phyloP scores from a whole-genome alignment of 2,888 invertebrate genomes.

The Lasioglossum morio region DNA sequence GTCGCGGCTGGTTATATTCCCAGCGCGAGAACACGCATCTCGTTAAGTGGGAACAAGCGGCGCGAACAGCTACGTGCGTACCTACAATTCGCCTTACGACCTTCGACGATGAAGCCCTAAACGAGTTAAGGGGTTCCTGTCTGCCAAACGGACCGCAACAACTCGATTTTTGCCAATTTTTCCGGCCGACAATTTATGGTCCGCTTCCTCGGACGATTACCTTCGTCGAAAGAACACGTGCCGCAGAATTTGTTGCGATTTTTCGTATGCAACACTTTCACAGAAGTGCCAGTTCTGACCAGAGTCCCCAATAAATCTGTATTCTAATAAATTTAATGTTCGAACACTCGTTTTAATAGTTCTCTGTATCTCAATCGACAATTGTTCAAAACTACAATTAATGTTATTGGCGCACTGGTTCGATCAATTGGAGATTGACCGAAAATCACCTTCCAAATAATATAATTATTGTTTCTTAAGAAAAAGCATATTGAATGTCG shows the following conservation, averaged over 20 bases:
- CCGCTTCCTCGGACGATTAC: neutral
- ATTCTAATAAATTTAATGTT: too few species aligned
- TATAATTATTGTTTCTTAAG: too few species aligned
- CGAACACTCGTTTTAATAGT: too few species aligned
- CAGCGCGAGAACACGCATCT: conserved; percentile 76
- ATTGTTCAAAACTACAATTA: too few species aligned
- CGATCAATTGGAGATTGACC: too few species aligned
- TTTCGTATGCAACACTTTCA: neutral
- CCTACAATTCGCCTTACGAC: conserved; percentile 67
- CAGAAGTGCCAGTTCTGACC: too few species aligned
- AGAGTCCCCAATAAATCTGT: too few species aligned
- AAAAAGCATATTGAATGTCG: too few species aligned
- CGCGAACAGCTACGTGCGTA: conserved; percentile 62
- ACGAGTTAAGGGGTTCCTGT: conserved; percentile 58
- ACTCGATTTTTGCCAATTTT: neutral
- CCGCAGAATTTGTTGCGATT: neutral
- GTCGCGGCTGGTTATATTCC: conserved; percentile 60
- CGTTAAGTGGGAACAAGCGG: conserved; percentile 76
- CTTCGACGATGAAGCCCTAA: conserved; percentile 71
- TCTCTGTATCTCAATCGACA: too few species aligned
- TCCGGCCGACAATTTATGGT: neutral
- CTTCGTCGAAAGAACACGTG: neutral
- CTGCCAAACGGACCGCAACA: neutral
- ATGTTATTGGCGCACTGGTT: too few species aligned
- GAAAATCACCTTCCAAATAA: too few species aligned